Evolutionary conservation across 2,113 vertebrate species (phyloP), one percentile per base, ranked within the genome.

Genomic region (Taxidea taxus): DNA sequence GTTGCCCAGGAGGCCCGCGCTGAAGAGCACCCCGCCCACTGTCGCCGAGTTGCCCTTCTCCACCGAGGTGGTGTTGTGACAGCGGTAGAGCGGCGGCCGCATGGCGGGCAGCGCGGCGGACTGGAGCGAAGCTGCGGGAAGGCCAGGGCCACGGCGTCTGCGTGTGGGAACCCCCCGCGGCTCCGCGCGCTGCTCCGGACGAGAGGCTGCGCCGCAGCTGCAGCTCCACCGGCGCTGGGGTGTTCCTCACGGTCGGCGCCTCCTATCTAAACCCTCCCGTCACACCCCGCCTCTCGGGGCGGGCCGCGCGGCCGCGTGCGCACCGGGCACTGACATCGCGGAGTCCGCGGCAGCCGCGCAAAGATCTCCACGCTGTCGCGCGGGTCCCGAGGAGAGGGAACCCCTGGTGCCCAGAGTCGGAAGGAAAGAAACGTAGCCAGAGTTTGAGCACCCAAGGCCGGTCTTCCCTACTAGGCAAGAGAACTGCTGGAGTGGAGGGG

Each of bases 21-120:
- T 74, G 97, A 99, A 99, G 37, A 99, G 99, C 80, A 99, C 23
- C 29, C 98, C 98, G 25, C 99, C 96, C 92, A 98, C 97, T 11
- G 98, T 2, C 0, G 99, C 99, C 1, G 97, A 98, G 60, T 85
- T 86, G 0, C 95, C 23, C 39, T 97, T 90, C 89, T 98, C 96
- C 72, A 99, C 98, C 42, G 81, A 68, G 34, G 90, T 97, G 92
- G 20, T 85, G 84, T 80, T 62, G 2, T 92, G 92, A 92, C 99
- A 99, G 78, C 88, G 98, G 95, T 98, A 98, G 1, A 81, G 83
- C 12, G 18, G 27, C 18, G 37, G 0, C 13, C 72, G 96, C 98
- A 97, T 97, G 82, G 86, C 44, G 34, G 49, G 56, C 20, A 10
- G 16, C n/a, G 18, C 75, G 9, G 56, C 20, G 6, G 25, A 34